These are phyloP conservation scores for Apus apus DNA, from an alignment of 2,113 vertebrate genomes.

Conservation along the genomic window DNA sequence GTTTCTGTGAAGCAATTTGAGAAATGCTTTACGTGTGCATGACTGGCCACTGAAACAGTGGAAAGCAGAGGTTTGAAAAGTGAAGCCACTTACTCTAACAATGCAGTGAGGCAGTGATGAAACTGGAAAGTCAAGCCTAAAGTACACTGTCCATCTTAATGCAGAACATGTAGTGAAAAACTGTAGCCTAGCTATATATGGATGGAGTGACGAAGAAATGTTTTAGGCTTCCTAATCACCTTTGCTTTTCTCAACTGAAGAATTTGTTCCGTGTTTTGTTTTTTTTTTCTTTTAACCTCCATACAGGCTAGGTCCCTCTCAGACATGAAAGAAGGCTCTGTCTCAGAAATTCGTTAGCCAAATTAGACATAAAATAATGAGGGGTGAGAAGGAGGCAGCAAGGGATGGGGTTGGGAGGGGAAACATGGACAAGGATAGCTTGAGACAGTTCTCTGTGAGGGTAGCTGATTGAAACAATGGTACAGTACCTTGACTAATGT, in stretches of 20 bases:
- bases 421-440: not conserved
- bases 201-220: not conserved
- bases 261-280: not conserved
- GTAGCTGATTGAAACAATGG: conserved; percentile 23
- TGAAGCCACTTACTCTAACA: not conserved
- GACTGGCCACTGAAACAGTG: not conserved
- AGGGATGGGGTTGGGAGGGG: not conserved
- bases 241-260: not conserved
- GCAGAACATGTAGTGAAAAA: not conserved
- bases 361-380: conserved; percentile 52
- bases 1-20: not conserved
- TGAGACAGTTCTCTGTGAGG: not conserved
- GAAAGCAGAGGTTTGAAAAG: not conserved
- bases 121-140: not conserved
- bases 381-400: not conserved
- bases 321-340: conserved; percentile 15
- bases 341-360: conserved; percentile 40
- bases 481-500: conserved; percentile 56
- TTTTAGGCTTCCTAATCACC: not conserved
- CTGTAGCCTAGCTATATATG: not conserved
- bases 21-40: not conserved
- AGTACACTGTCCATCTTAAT: not conserved
- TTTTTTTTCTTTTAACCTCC: not conserved
- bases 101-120: not conserved
- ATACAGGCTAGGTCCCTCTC: not conserved